Evolutionary conservation across 2,797 vertebrate species (phyloP), one percentile per base, ranked within the genome.

Genomic region (Amphiprion clarkii): DNA sequence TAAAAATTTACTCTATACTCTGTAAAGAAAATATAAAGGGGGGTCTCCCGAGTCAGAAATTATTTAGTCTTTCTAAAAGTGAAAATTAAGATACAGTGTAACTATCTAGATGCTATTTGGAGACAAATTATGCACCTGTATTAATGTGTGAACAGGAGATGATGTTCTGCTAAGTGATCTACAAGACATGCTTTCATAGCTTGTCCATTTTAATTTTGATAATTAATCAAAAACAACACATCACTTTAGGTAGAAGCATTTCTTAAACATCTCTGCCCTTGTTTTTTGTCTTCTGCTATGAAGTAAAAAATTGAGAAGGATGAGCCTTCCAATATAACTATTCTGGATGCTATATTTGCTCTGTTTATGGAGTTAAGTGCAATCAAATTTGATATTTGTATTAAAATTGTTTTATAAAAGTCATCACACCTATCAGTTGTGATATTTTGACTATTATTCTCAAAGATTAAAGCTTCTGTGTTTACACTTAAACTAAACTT

Each of bases 221-320:
- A 17, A 39, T 46, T 6, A 44, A 44, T 54, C 7, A 42, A 44
- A 69, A 57, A 66, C 17, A 77, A 59, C 48, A 51, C 39, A 51
- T 80, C n/a, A n/a, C 19, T 74, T 79, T 21, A 16, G 12, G 23
- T 66, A 74, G 23, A 67, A 63, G 27, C 5, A 56, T 71, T 31
- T 57, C 56, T 39, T 17, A 51, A 40, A 42, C 13, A 42, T 42
- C 14, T 42, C 13, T 14, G 1, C 40, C 13, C 1, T 42, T 44
- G 23, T 52, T 67, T 58, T 48, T 63, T 72, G 52, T 7, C 33
- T 19, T 44, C 29, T 42, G 14, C 21, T 49, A 62, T 58, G 33
- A 75, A 68, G 44, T 6, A 39, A 52, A 71, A 61, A 51, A 76
- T 39, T 46, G 48, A 62, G 33, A 61, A 31, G 14, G 33, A 71